phyloP scores from a whole-genome alignment of 2,888 invertebrate genomes.

The Pasiphila rectangulata region DNA sequence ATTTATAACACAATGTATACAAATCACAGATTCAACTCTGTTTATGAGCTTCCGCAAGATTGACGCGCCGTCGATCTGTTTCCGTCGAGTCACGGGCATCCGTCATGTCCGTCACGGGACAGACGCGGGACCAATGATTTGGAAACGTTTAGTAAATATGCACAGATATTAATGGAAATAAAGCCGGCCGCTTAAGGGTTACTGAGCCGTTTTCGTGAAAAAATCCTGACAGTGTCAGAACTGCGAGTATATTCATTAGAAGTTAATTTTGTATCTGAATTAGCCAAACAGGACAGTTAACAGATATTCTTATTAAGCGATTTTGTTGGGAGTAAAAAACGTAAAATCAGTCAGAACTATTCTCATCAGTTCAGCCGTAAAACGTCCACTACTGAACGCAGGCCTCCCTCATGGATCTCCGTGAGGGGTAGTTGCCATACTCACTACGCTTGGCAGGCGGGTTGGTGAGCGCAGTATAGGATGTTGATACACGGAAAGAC shows the following conservation, averaged over 20 bases:
- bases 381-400: no score
- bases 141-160: conserved; percentile 28
- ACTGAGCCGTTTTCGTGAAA: conserved; percentile 5
- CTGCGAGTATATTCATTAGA: background rate
- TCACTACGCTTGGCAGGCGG: no score
- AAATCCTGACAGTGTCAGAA: background rate
- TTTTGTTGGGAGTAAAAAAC: no score
- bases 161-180: conserved; percentile 1
- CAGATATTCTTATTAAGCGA: no score
- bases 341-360: no score
- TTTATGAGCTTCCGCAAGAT: conserved; percentile 11
- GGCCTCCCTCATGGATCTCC: no score
- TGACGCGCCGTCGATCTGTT: conserved; percentile 15
- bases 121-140: conserved; percentile 27
- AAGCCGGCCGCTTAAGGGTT: conserved; percentile 5
- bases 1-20: conserved; percentile 8
- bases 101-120: conserved; percentile 26
- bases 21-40: conserved; percentile 8
- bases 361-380: no score
- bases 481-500: no score
- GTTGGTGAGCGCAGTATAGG: no score
- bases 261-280: no score
- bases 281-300: no score
- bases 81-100: conserved; percentile 32
- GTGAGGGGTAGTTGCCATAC: no score